Base-by-base conservation (phyloP, 2,888 invertebrate genomes). In the Lasius platythorax region DNA sequence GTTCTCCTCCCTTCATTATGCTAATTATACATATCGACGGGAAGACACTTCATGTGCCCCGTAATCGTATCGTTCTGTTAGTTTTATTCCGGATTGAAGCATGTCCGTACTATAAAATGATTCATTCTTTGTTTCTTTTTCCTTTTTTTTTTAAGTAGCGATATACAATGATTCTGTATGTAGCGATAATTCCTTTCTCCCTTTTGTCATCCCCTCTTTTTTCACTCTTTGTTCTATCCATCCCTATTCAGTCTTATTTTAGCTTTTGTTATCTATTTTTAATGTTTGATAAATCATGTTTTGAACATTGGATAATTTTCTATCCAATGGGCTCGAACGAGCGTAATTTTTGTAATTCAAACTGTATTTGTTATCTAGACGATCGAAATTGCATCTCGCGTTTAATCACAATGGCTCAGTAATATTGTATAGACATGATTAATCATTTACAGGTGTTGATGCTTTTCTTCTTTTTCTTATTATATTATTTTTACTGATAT, bases 181-280 rank as follows among this genome's bases (percentile, higher is more conserved):
- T 73, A 81, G 61, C 33, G 28, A 78, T 43, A 58, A 43, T 43
- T 46, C 4, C 37, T 12, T n/a, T 43, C n/a, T 50, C 11, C 15
- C 40, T 12, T 18, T 43, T 4, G 37, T 33, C n/a, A 53, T 53
- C 2, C 53, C 2, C 8, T 53, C 8, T 53, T 53, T n/a, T 53
- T 53, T n/a, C 1, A 8, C n/a, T 53, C 37, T 40, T 50, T 53
- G 28, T 74, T 37, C 43, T 15, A 18, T 8, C n/a, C 30, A n/a
- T 15, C 4, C 15, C 72, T 73, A 43, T 37, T 79, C 18, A 3
- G 37, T 15, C 46, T 53, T 66, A 46, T 15, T 46, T 53, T 66
- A 37, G 23, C 37, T 50, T 66, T 81, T 81, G 79, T 81, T 81
- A 81, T 81, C 73, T 81, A 81, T 81, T 81, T 81, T 72, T 81